These are phyloP conservation scores for Botrylloides violaceus DNA, from an alignment of 23 tunicate genomes.

Conservation along the genomic window DNA sequence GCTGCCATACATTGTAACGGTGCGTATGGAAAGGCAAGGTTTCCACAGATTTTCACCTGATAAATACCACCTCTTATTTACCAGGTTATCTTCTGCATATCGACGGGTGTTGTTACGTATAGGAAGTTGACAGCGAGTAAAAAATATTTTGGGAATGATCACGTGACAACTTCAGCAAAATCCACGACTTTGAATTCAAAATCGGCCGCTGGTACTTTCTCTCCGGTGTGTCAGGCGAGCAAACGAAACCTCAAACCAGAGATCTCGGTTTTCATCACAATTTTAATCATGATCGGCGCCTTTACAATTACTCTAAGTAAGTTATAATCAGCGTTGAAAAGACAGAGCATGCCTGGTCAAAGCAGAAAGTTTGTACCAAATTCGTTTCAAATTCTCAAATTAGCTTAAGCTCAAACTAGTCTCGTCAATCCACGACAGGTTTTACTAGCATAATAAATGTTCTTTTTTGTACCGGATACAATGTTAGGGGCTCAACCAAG, in stretches of 20 bases:
- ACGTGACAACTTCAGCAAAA: neutral
- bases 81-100: neutral
- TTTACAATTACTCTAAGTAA: constrained; percentile 27
- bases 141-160: neutral
- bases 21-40: neutral
- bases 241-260: constrained; percentile 7
- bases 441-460: too few species aligned
- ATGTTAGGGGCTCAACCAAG: too few species aligned
- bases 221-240: neutral
- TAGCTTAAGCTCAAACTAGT: too few species aligned
- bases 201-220: neutral
- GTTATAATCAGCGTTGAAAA: too few species aligned
- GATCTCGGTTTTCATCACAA: constrained; percentile 10
- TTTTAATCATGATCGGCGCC: constrained; percentile 22
- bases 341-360: too few species aligned
- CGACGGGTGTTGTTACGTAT: neutral
- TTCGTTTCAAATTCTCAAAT: neutral
- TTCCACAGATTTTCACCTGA: too few species aligned
- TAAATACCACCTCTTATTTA: too few species aligned
- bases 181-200: neutral
- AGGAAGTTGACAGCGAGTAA: neutral
- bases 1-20: neutral
- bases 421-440: too few species aligned
- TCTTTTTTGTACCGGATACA: too few species aligned
- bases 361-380: too few species aligned